Evolutionary conservation across 53 echinoderm and acorn worm genomes (phyloP).

Genomic region (Zoroaster sp.): DNA sequence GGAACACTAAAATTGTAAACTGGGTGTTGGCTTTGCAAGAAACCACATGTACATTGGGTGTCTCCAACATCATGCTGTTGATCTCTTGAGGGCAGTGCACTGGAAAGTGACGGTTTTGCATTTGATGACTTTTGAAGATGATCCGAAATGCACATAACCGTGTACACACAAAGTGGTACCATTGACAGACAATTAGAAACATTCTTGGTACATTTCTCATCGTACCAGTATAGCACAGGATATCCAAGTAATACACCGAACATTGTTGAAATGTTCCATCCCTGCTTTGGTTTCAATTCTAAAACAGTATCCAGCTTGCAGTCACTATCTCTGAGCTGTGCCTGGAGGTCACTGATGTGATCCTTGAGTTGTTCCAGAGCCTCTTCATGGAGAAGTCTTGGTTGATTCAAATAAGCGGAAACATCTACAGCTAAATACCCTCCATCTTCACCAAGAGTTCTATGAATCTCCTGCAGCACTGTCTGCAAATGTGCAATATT

Average conservation of each 20-base stretch:
- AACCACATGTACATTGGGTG: background rate
- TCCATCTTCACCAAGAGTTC: background rate
- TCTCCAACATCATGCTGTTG: background rate
- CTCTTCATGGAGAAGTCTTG: conserved; percentile 15
- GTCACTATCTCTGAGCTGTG: background rate
- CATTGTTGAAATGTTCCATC: conserved; percentile 64
- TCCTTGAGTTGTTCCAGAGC: background rate
- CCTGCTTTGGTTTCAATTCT: background rate
- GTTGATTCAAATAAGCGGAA: conserved; percentile 33
- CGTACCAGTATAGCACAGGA: conserved; percentile 77
- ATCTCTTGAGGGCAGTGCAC: background rate
- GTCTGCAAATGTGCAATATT: background rate
- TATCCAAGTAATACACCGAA: conserved; percentile 81
- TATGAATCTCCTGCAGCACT: background rate
- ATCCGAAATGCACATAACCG: background rate
- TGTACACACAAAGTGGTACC: conserved; percentile 61
- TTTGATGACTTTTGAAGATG: background rate
- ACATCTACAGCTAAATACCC: conserved; percentile 51
- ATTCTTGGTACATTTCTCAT: background rate
- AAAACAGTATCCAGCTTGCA: background rate
- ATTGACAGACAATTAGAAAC: conserved; percentile 67
- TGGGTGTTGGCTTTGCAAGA: background rate
- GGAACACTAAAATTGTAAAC: conserved; percentile 81
- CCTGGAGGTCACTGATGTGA: background rate
- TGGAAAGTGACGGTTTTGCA: background rate